Evolutionary conservation across 2,888 invertebrate genomes (phyloP).

Genomic region (Oeneis ivallda): DNA sequence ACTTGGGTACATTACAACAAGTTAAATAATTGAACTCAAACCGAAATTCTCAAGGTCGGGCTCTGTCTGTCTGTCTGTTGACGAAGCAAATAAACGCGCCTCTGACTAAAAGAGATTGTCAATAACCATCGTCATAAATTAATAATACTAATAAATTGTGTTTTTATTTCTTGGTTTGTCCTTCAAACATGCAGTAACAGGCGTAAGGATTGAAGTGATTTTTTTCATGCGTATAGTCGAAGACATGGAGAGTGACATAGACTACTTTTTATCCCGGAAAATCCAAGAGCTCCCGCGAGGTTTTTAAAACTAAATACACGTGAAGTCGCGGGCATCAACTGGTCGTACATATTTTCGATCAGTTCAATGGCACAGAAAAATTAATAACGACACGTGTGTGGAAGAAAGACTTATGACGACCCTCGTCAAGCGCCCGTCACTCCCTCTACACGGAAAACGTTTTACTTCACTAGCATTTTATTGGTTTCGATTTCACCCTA

Average conservation of each 20-base stretch:
- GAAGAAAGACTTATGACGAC: slow-evolving; percentile 78
- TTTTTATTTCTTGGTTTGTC: too few species aligned
- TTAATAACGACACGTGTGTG: slow-evolving; percentile 26
- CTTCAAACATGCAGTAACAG: too few species aligned
- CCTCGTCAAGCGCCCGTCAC: slow-evolving; percentile 69
- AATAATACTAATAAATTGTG: too few species aligned
- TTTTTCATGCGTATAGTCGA: too few species aligned
- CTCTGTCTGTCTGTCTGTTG: too few species aligned
- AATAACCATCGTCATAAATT: background rate
- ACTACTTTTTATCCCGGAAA: too few species aligned
- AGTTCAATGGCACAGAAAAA: slow-evolving; percentile 25
- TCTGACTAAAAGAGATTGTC: slow-evolving; percentile 3
- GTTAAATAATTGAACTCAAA: background rate
- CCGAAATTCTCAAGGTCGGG: background rate
- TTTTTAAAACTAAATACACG: too few species aligned
- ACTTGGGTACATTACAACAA: too few species aligned
- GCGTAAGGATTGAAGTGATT: too few species aligned
- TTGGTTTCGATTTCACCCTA: slow-evolving; percentile 78
- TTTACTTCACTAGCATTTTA: slow-evolving; percentile 74
- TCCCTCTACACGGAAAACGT: slow-evolving; percentile 70
- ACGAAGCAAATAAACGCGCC: slow-evolving; percentile 8
- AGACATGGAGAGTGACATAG: too few species aligned
- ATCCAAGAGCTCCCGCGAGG: too few species aligned
- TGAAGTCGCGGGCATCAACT: too few species aligned
- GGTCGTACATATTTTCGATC: slow-evolving; percentile 1